Percentiles rank a stretch among this genome's conserved stretches.
phyloP scores from a whole-genome alignment of 1,140 invertebrate genomes.

The Piezodorus guildinii region DNA sequence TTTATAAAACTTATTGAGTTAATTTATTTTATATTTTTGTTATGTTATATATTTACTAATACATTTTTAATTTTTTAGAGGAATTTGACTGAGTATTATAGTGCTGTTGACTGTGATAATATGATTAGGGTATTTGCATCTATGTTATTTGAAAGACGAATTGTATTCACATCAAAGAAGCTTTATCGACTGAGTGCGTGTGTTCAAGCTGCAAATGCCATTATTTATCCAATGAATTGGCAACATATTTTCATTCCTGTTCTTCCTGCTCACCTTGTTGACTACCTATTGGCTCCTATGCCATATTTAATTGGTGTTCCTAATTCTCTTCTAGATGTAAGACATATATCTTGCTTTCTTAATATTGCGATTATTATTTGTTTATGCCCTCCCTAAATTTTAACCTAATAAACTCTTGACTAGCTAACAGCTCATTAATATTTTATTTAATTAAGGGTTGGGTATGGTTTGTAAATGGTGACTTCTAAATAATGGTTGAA shows the following conservation, averaged over 20 bases:
- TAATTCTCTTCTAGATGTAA: conserved; percentile 64
- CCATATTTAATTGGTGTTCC: conserved; percentile 91
- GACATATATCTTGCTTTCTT: not conserved
- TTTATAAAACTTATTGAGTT: too few relatives aligned
- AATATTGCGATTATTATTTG: too few relatives aligned
- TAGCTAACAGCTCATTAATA: too few relatives aligned
- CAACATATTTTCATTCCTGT: conserved; percentile 93
- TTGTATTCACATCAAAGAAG: conserved; percentile 79
- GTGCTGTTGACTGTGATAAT: conserved; percentile 77
- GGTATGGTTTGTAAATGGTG: too few relatives aligned
- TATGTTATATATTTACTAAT: conserved; percentile 22
- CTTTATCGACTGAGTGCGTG: conserved; percentile 80
- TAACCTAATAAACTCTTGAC: too few relatives aligned
- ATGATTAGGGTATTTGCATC: conserved; percentile 93
- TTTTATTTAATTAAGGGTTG: too few relatives aligned
- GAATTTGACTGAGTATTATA: conserved; percentile 92
- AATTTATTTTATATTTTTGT: conserved; percentile 25
- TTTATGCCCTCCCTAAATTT: too few relatives aligned
- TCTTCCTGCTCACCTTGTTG: conserved; percentile 71
- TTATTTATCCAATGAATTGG: conserved; percentile 96
- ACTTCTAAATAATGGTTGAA: too few relatives aligned
- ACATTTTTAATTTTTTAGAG: conserved; percentile 52
- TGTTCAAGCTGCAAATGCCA: conserved; percentile 83
- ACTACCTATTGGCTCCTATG: conserved; percentile 88
- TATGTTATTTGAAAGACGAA: conserved; percentile 81